Evolutionary conservation across 2,888 invertebrate species (phyloP).

Genomic region (Trachelus stipa): DNA sequence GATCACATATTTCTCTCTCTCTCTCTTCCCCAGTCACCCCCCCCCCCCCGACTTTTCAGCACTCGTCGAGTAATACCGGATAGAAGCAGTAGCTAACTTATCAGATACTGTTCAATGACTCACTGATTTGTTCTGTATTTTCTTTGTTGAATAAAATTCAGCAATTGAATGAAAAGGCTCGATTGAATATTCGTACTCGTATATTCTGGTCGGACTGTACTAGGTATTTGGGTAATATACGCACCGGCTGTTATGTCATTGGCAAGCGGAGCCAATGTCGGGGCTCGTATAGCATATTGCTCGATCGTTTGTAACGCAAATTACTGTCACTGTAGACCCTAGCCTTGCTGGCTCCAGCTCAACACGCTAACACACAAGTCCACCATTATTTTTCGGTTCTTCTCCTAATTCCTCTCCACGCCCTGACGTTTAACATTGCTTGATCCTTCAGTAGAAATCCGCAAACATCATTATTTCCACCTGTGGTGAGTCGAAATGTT

Average conservation of each 20-base stretch:
- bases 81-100: background rate
- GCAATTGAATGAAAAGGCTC: background rate
- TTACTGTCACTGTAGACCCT: background rate
- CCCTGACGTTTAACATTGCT: background rate
- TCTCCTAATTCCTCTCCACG: background rate
- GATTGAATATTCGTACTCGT: background rate
- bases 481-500: too few relatives aligned
- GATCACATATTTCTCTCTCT: background rate
- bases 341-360: background rate
- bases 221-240: background rate
- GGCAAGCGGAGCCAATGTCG: background rate
- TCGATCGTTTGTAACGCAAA: constrained; percentile 3
- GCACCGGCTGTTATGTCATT: constrained; percentile 8
- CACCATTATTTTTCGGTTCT: background rate
- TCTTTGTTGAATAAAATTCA: background rate
- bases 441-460: background rate
- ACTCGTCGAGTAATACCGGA: background rate
- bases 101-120: background rate
- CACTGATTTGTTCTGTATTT: background rate
- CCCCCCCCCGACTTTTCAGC: background rate
- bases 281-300: constrained; percentile 2
- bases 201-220: background rate
- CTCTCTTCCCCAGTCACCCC: too few relatives aligned
- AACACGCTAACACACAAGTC: background rate
- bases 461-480: background rate